These are phyloP conservation scores for Ceratoteleas bidentatus DNA, from an alignment of 1,140 invertebrate genomes.

Conservation along the genomic window DNA sequence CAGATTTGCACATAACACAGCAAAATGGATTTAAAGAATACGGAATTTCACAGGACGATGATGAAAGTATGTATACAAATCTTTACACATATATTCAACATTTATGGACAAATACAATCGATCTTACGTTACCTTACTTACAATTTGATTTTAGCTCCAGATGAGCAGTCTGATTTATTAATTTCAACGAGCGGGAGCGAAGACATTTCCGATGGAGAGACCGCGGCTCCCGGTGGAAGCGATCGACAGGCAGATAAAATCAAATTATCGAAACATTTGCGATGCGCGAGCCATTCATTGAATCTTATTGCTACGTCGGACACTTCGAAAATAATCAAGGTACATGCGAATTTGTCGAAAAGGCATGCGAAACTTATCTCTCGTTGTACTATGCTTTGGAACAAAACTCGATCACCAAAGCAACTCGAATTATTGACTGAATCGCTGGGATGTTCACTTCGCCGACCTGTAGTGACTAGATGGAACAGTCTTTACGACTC, in stretches of 20 bases:
- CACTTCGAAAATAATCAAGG: background rate
- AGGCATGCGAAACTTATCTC: background rate
- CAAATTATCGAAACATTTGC: background rate
- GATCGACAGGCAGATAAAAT: background rate
- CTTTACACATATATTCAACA: background rate
- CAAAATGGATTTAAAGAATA: background rate
- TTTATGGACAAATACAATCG: background rate
- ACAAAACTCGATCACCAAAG: background rate
- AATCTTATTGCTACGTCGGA: background rate
- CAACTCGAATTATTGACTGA: background rate
- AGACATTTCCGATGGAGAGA: background rate
- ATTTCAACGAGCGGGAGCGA: background rate
- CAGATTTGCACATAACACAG: slow-evolving; percentile 1
- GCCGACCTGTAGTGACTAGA: background rate
- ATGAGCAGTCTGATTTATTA: no score
- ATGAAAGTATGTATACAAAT: background rate
- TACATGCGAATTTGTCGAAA: background rate
- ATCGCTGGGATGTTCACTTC: background rate
- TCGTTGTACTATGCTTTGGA: background rate
- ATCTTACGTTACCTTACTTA: background rate
- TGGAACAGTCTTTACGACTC: background rate
- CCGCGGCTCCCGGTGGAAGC: background rate
- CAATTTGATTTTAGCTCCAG: no score
- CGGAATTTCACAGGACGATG: no score
- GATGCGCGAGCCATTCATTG: background rate